A percentile compares a stretch with the other conserved stretches of the same genome.
These are phyloP conservation scores for Tetraodon nigroviridis DNA, from an alignment of 2,113 vertebrate species.

Conservation along the genomic window DNA sequence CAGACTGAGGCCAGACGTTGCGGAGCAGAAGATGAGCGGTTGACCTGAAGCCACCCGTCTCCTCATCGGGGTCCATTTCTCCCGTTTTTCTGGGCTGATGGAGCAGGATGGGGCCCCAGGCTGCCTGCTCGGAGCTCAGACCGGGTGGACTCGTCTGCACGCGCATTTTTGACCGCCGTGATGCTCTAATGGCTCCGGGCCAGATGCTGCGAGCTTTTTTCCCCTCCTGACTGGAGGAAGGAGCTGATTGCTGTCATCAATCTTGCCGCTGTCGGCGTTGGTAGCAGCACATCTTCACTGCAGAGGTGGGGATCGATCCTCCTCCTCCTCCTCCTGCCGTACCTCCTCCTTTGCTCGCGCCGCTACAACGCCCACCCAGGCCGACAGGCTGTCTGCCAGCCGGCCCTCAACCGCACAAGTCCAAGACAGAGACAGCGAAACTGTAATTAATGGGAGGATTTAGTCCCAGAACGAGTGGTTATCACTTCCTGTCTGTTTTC, in stretches of 20 bases:
- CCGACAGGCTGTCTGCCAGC: neutral
- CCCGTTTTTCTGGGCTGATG: too few relatives aligned
- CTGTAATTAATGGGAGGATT: neutral
- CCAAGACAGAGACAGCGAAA: neutral
- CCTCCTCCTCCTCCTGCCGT: neutral
- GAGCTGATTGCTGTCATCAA: neutral
- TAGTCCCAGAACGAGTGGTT: neutral
- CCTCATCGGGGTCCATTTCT: too few relatives aligned
- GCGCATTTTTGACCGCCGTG: too few relatives aligned
- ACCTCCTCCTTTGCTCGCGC: too few relatives aligned
- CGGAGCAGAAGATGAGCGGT: too few relatives aligned
- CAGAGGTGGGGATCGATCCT: conserved; percentile 49
- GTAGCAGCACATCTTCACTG: neutral
- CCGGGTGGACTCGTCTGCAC: too few relatives aligned
- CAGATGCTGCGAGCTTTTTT: neutral
- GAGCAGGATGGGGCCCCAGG: too few relatives aligned
- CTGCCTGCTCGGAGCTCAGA: too few relatives aligned
- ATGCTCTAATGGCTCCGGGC: neutral
- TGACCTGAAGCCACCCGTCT: too few relatives aligned
- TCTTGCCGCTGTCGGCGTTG: neutral
- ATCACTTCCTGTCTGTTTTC: too few relatives aligned
- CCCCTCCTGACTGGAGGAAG: too few relatives aligned
- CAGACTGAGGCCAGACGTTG: too few relatives aligned
- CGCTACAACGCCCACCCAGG: neutral
- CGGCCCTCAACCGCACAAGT: neutral